These are phyloP conservation scores for Ormia ochracea DNA, from an alignment of 2,888 invertebrate species.

Conservation along the genomic window DNA sequence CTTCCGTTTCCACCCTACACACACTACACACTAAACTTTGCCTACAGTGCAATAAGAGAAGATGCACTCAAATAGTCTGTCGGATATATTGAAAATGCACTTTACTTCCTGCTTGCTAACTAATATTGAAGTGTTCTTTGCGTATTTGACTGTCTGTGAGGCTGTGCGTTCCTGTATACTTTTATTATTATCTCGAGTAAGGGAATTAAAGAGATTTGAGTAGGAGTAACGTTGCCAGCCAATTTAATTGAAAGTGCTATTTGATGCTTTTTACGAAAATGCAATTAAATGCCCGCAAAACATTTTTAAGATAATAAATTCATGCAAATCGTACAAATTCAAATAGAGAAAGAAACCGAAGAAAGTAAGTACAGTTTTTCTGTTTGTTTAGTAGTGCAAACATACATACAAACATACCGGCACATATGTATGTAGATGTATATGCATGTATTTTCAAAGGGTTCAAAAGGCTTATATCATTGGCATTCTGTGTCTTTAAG, in stretches of 20 bases:
- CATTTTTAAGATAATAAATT: conserved; percentile 62
- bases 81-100: conserved; percentile 66
- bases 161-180: conserved; percentile 25
- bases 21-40: neutral
- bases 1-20: conserved; percentile 44
- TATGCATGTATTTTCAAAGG: no score
- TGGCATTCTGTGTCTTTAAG: neutral
- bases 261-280: conserved; percentile 70
- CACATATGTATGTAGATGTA: no score
- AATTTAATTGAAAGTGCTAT: conserved; percentile 76
- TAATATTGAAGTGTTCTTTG: conserved; percentile 51
- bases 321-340: conserved; percentile 39
- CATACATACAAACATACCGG: no score
- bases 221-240: conserved; percentile 46
- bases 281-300: conserved; percentile 74
- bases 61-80: conserved; percentile 38
- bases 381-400: neutral
- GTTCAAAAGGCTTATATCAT: conserved; percentile 10
- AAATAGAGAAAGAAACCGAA: conserved; percentile 27
- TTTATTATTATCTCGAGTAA: conserved; percentile 14
- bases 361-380: conserved; percentile 37
- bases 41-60: conserved; percentile 39
- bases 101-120: conserved; percentile 70
- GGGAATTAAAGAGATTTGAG: conserved; percentile 11
- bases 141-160: conserved; percentile 29